Evolutionary conservation across 2,888 invertebrate genomes (phyloP), one percentile per base, ranked within the genome.

Genomic region (Galerucella calmariensis): DNA sequence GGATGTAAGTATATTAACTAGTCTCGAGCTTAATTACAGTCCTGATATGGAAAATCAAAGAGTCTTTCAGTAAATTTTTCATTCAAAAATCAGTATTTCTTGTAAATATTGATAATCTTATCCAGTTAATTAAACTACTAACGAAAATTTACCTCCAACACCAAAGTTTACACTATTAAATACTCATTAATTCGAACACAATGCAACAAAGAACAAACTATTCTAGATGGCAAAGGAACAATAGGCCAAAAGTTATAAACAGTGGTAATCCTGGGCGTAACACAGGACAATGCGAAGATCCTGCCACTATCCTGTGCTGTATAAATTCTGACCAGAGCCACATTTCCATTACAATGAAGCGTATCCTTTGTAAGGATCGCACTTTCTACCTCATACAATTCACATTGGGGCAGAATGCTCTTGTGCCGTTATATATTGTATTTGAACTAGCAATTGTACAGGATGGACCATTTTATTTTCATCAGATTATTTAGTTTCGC

Each of bases 321-420:
- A 71, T 77, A 77, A 75, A 81, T 81, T 79, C 79, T 79, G 80
- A 80, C 80, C 81, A 78, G 75, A 80, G 79, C 81, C 80, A 79
- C 80, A 84, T 84, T 84, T 83, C 83, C 84, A 84, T 84, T 82
- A 84, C 84, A 84, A 84, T 84, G 77, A 81, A 73, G 79, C 74
- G n/a, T 41, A 24, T 8, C 82, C 82, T 83, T 83, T 83, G 82
- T 81, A 80, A 72, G 79, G 77, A 66, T 76, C 76, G 76, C 77
- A 79, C 76, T 75, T 77, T 76, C 80, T 80, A 80, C 81, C 80
- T 79, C 80, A 80, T 80, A 80, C 79, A 81, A 80, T 81, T 80
- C 79, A 76, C 77, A 79, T 79, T 73, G 78, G 76, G 73, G 71
- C 76, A 78, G 79, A 79, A 79, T 20, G 63, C 63, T 62, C 41